Conservation (phyloP, 2,113 vertebrate species). For the Butorides virescens region DNA sequence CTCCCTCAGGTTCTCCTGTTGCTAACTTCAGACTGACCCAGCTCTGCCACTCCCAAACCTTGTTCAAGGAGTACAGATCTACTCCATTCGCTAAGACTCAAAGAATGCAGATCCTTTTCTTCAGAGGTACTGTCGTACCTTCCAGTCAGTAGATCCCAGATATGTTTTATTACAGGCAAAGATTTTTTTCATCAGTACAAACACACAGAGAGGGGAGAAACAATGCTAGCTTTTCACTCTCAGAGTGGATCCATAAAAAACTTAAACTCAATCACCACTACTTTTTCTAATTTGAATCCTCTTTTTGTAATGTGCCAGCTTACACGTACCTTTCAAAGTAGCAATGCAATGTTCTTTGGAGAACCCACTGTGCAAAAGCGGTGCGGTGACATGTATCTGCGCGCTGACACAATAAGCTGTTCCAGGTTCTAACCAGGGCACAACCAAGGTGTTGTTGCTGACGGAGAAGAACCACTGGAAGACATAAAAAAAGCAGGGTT, state of each 20-base stretch:
- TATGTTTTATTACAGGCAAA: background rate
- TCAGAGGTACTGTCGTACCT: background rate
- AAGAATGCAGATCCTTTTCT: background rate
- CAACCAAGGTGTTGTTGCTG: constrained; percentile 60
- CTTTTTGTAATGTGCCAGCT: background rate
- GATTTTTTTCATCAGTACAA: background rate
- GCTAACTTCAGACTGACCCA: background rate
- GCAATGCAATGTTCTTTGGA: constrained; percentile 68
- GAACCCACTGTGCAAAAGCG: constrained; percentile 15
- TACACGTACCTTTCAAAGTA: constrained; percentile 74
- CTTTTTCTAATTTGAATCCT: background rate
- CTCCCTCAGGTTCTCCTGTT: background rate
- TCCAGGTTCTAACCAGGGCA: constrained; percentile 68
- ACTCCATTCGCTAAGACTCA: background rate
- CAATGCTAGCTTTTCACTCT: background rate
- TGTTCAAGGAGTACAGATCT: background rate
- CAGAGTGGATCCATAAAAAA: background rate
- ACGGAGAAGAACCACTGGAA: constrained; percentile 71
- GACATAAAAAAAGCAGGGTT: background rate
- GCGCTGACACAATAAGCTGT: constrained; percentile 75
- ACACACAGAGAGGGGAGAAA: background rate
- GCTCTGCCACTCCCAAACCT: background rate
- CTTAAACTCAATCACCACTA: background rate
- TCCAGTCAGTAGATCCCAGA: background rate
- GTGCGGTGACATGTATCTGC: constrained; percentile 45